Percentiles rank a stretch among this genome's conserved stretches.
These are phyloP conservation scores for Progne subis DNA, from an alignment of 2,113 vertebrate species.

Conservation along the genomic window DNA sequence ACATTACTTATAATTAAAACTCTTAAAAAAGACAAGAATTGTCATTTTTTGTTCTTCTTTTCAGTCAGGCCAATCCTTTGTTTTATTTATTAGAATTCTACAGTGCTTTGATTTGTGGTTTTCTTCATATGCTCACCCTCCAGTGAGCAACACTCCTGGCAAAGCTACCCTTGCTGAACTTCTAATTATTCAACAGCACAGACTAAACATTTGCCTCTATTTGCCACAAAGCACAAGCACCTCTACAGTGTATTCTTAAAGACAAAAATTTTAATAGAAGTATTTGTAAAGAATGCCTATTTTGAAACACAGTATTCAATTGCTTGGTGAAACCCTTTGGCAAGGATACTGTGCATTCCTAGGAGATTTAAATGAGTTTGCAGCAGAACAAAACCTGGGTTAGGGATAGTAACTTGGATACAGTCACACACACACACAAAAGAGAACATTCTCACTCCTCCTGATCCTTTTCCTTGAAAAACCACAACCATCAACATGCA, in stretches of 20 bases:
- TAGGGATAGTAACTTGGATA: slow-evolving; percentile 66
- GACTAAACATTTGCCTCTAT: slow-evolving; percentile 42
- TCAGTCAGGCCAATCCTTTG: background rate
- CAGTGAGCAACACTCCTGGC: background rate
- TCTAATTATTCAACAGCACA: background rate
- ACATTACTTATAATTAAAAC: background rate
- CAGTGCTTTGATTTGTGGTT: background rate
- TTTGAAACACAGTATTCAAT: slow-evolving; percentile 69
- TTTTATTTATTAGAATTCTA: slow-evolving; percentile 1
- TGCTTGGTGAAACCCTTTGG: slow-evolving; percentile 70
- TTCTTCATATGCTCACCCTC: background rate
- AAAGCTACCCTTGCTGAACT: background rate
- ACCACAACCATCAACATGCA: slow-evolving; percentile 27
- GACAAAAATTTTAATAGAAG: slow-evolving; percentile 51
- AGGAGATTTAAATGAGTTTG: slow-evolving; percentile 74
- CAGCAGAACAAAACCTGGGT: slow-evolving; percentile 67
- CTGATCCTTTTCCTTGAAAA: slow-evolving; percentile 25
- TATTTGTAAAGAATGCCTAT: slow-evolving; percentile 69
- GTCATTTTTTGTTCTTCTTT: background rate
- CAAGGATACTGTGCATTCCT: slow-evolving; percentile 73
- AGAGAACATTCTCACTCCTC: slow-evolving; percentile 25
- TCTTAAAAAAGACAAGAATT: background rate
- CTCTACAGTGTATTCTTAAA: background rate
- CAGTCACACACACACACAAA: slow-evolving; percentile 48
- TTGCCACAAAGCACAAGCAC: slow-evolving; percentile 14